A percentile compares a stretch with the other conserved stretches of the same genome.
Conservation (phyloP, 1,140 invertebrate species). For the Zaprionus davidi region DNA sequence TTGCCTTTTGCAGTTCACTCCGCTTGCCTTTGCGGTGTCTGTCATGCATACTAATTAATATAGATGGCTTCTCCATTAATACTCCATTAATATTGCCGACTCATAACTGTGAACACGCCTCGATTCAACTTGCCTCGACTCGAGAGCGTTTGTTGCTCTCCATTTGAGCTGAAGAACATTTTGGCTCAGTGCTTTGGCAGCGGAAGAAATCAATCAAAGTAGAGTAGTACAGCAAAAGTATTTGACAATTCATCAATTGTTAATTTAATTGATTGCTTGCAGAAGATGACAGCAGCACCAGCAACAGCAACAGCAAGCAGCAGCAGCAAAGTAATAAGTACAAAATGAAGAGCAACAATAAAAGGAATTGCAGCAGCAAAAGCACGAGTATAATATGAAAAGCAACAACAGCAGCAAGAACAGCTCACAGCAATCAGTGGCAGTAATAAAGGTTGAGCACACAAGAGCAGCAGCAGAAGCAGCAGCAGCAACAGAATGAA, state of each 20-base stretch:
- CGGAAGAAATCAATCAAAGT: constrained; percentile 70
- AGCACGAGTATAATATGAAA: background rate
- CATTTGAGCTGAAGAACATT: background rate
- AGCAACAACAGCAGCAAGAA: background rate
- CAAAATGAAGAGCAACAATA: background rate
- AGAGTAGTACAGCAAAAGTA: constrained; percentile 52
- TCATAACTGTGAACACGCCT: constrained; percentile 18
- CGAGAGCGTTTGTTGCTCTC: constrained; percentile 7
- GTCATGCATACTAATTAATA: constrained; percentile 57
- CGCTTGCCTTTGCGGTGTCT: background rate
- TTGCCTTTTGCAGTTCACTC: background rate
- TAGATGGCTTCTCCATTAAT: constrained; percentile 37
- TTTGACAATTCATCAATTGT: constrained; percentile 56
- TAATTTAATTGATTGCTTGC: constrained; percentile 68
- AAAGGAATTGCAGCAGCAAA: constrained; percentile 1
- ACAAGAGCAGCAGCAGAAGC: background rate
- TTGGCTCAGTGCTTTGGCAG: constrained; percentile 1
- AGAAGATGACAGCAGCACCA: constrained; percentile 25
- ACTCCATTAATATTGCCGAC: constrained; percentile 27
- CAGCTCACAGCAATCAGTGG: background rate
- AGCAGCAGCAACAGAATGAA: background rate
- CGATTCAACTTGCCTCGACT: background rate
- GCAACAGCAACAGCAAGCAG: constrained; percentile 8
- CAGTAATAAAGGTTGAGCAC: background rate
- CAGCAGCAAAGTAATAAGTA: background rate